These are phyloP conservation scores for Oxycera nigricornis DNA, from an alignment of 2,888 invertebrate genomes.

Conservation along the genomic window DNA sequence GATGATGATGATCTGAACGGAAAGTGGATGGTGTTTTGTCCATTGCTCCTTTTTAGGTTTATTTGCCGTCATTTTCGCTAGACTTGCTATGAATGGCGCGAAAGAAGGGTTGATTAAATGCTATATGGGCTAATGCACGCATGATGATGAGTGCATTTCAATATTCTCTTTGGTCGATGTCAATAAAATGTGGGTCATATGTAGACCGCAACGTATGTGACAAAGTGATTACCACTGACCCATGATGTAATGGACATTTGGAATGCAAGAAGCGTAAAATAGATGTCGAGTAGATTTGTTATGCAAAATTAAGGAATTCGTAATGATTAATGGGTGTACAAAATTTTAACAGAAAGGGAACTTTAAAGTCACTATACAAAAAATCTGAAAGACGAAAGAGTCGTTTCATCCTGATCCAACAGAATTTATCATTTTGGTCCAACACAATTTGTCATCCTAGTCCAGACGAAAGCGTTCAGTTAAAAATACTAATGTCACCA, in stretches of 20 bases:
- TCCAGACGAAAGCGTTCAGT: too few relatives aligned
- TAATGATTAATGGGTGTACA: too few relatives aligned
- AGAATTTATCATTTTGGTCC: too few relatives aligned
- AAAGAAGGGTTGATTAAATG: constrained; percentile 15
- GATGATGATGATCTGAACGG: neutral
- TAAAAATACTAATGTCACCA: too few relatives aligned
- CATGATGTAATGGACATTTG: neutral
- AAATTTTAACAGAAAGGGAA: too few relatives aligned
- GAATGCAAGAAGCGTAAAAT: neutral
- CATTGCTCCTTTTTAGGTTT: neutral
- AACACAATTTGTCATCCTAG: too few relatives aligned
- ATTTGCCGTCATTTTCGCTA: constrained; percentile 14
- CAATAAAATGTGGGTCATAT: constrained; percentile 1
- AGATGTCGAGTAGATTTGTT: too few relatives aligned
- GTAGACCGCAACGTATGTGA: neutral
- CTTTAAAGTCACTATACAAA: too few relatives aligned
- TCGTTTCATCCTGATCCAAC: too few relatives aligned
- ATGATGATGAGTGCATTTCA: constrained; percentile 14
- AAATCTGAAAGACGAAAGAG: too few relatives aligned
- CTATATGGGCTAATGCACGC: neutral
- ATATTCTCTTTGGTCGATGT: constrained; percentile 11
- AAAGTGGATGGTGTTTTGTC: constrained; percentile 1
- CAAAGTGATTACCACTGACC: neutral
- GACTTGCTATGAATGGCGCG: constrained; percentile 4
- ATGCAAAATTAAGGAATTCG: too few relatives aligned